phyloP scores from a whole-genome alignment of 2,797 vertebrate genomes.

The Gallinago solitaria region DNA sequence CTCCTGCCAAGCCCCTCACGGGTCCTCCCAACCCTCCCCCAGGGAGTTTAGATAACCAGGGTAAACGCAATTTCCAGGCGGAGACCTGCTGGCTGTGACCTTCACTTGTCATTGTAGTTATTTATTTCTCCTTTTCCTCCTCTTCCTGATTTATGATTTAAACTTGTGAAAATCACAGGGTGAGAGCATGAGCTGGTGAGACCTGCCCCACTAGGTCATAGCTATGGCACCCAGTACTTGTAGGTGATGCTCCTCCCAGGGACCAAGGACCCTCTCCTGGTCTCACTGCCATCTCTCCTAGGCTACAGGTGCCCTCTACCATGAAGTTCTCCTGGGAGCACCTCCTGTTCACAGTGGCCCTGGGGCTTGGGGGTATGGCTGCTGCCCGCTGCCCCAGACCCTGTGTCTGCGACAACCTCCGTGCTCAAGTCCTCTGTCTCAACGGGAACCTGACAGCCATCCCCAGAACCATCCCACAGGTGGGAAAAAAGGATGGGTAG shows the following conservation, averaged over 20 bases:
- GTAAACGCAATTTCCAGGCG: neutral
- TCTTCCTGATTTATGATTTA: neutral
- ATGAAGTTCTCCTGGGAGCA: slow-evolving; percentile 57
- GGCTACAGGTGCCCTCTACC: neutral
- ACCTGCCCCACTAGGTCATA: neutral
- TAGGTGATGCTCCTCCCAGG: neutral
- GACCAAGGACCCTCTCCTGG: neutral
- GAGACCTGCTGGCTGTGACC: neutral
- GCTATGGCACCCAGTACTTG: rapidly evolving
- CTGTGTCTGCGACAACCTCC: slow-evolving; percentile 84
- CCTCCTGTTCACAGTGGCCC: slow-evolving; percentile 24
- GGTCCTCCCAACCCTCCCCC: neutral
- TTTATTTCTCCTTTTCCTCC: neutral
- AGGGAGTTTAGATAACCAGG: neutral
- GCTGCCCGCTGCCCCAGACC: slow-evolving; percentile 78
- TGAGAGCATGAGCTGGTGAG: neutral
- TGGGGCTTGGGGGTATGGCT: rapidly evolving
- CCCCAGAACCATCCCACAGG: slow-evolving; percentile 83
- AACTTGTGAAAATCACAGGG: neutral
- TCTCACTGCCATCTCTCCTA: neutral
- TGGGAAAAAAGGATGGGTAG: slow-evolving; percentile 19
- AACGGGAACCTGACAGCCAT: slow-evolving; percentile 82
- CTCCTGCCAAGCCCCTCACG: no score
- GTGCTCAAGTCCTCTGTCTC: slow-evolving; percentile 77
- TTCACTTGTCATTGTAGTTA: neutral